These are phyloP conservation scores for Apantesis nais DNA, from an alignment of 2,888 invertebrate genomes.

Conservation along the genomic window DNA sequence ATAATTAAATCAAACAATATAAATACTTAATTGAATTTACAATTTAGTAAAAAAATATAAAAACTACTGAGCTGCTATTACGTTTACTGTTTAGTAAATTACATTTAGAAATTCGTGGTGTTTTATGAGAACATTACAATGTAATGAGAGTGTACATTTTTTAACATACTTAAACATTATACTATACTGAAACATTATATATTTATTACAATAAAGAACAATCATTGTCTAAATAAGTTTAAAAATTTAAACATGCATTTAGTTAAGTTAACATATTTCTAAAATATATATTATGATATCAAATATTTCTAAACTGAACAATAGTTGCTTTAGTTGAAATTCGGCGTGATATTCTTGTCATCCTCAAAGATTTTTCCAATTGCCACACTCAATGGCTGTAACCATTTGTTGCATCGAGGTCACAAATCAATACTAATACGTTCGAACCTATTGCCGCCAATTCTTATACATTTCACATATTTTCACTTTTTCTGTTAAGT, in stretches of 20 bases:
- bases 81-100: too few relatives aligned
- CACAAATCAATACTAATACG: slow-evolving; percentile 12
- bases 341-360: not conserved
- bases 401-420: slow-evolving; percentile 14
- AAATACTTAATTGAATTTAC: too few relatives aligned
- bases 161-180: too few relatives aligned
- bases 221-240: too few relatives aligned
- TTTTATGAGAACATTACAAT: not conserved
- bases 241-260: not conserved
- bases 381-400: not conserved
- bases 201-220: too few relatives aligned
- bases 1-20: slow-evolving; percentile 25
- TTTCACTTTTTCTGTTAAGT: not conserved
- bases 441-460: slow-evolving; percentile 3
- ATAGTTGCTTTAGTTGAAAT: not conserved
- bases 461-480: not conserved
- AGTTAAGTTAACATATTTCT: not conserved
- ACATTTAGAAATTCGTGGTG: not conserved
- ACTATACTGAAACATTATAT: too few relatives aligned
- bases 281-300: not conserved
- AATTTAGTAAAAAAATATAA: too few relatives aligned
- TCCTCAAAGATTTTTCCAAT: not conserved
- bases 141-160: too few relatives aligned
- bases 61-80: too few relatives aligned
- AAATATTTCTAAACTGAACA: not conserved